Evolutionary conservation across 1,140 invertebrate genomes (phyloP).

Genomic region (Caenorhabditis inopinata): DNA sequence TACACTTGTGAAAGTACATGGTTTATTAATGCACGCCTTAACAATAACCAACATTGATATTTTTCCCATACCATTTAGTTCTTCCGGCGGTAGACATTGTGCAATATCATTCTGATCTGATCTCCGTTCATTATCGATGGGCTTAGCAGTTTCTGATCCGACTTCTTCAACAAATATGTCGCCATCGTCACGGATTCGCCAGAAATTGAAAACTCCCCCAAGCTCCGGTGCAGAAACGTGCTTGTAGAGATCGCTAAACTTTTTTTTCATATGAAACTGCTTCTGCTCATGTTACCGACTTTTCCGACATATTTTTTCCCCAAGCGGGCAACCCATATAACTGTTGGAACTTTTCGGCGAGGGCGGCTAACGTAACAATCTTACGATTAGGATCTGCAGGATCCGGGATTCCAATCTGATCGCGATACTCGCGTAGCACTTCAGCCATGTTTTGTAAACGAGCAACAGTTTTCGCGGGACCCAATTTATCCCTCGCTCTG

Average conservation of each 20-base stretch:
- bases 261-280: neutral
- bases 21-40: neutral
- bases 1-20: neutral
- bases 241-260: neutral
- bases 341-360: neutral
- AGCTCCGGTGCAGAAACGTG: neutral
- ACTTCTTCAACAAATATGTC: neutral
- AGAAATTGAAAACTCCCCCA: neutral
- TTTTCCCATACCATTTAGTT: neutral
- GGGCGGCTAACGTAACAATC: neutral
- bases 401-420: neutral
- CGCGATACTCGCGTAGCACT: neutral
- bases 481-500: neutral
- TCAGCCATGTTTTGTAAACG: neutral
- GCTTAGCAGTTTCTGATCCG: neutral
- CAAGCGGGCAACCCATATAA: neutral
- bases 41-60: neutral
- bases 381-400: neutral
- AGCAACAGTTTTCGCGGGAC: neutral
- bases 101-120: too few species aligned
- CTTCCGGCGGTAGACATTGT: too few species aligned
- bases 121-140: too few species aligned
- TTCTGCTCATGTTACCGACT: neutral
- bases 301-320: slow-evolving; percentile 1
- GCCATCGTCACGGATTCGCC: neutral